These are phyloP conservation scores for Watsonalla binaria DNA, from an alignment of 2,888 invertebrate species.

Conservation along the genomic window DNA sequence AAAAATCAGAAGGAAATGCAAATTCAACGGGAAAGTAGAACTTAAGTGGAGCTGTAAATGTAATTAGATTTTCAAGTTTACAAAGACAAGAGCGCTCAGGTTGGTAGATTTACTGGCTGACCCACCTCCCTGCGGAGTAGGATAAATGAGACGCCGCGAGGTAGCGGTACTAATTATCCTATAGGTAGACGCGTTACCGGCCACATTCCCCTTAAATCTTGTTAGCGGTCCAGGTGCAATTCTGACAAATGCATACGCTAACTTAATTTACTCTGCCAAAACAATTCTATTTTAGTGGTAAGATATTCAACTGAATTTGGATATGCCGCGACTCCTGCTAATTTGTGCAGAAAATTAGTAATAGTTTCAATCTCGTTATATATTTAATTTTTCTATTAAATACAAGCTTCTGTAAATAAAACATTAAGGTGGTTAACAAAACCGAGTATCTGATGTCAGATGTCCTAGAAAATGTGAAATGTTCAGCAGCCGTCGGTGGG, in stretches of 20 bases:
- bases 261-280: constrained; percentile 34
- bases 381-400: too few species aligned
- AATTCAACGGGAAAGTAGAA: constrained; percentile 65
- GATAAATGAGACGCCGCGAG: constrained; percentile 75
- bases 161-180: constrained; percentile 77
- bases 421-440: too few species aligned
- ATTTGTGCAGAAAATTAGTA: too few species aligned
- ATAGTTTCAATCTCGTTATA: too few species aligned
- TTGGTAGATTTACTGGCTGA: constrained; percentile 76
- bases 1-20: constrained; percentile 68
- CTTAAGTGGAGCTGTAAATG: constrained; percentile 73
- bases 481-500: constrained; percentile 23
- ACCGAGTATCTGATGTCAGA: constrained; percentile 5
- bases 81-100: constrained; percentile 76
- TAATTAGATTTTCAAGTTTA: constrained; percentile 78
- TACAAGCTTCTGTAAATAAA: too few species aligned
- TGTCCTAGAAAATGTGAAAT: constrained; percentile 24
- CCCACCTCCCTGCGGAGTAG: constrained; percentile 69
- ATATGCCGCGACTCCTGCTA: too few species aligned
- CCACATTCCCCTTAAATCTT: constrained; percentile 62
- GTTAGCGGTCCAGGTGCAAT: constrained; percentile 60
- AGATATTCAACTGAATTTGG: too few species aligned
- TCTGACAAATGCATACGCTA: constrained; percentile 54
- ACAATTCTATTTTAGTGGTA: constrained; percentile 7
- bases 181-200: constrained; percentile 61